Evolutionary conservation across 1,140 invertebrate species (phyloP), one percentile per base, ranked within the genome.

Genomic region (Pinna nobilis): DNA sequence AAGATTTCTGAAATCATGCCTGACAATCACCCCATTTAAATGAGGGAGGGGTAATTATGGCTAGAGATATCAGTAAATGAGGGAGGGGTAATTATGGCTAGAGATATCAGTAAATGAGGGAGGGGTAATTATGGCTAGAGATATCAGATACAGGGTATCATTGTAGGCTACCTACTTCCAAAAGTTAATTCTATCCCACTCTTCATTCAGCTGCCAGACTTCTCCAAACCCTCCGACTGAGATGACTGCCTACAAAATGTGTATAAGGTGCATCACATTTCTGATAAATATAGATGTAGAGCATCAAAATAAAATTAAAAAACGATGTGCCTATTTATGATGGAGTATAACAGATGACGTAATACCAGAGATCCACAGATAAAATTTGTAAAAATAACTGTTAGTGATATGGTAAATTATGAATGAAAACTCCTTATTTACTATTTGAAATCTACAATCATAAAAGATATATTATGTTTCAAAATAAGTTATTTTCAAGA

Each of bases 161-260:
- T n/a, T n/a, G n/a, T n/a, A 59, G 55, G 30, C 67, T 30, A 51
- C 33, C 18, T 57, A 68, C 63, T 65, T 65, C 63, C 63, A 65
- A 47, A 65, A 65, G 63, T 65, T 65, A 15, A 65, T 50, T 76
- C 95, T 90, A 7, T 90, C 88, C 11, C 93, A 92, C 67, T 91
- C 81, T 32, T 88, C 44, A 0, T 94, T 94, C 39, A 92, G 92
- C 0, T 89, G 79, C 92, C 92, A 94, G 35, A 97, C 92, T 32
- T 90, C 69, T 0, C 87, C 86, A 33, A 92, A 89, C 28, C 94
- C 94, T 23, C 95, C 95, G 5, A 93, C 90, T 79, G 93, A 92
- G 39, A 91, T 86, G 11, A 92, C 89, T 0, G 95, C 95, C 72
- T 95, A 90, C 2, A 2, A 50, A 93, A 91, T 2, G 6, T 15